Base-by-base conservation (phyloP, 2,113 vertebrate genomes). In the Pipa parva region DNA sequence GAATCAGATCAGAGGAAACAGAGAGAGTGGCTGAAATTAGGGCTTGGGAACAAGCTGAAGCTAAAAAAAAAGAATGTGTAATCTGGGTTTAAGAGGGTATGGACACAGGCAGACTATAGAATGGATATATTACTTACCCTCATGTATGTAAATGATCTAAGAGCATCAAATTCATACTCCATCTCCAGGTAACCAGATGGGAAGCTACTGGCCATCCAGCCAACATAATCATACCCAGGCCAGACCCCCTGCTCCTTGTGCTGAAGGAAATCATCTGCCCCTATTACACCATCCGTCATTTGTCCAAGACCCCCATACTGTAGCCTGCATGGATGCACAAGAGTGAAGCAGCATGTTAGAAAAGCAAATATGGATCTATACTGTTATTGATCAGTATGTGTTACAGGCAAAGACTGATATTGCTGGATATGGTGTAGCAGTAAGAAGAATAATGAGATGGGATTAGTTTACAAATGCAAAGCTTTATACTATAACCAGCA, bases 181-280 rank as follows among this genome's bases (percentile, higher is more conserved):
- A 95, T 91, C 72, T 93, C 91, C 74, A 97, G 76, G 0, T 85
- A 91, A 67, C 86, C 82, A 0, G 74, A 74, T 25, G 87, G 89
- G 0, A 92, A 86, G 2, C 84, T 84, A 13, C 87, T 86, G 0
- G 85, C 88, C 62, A 74, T 89, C 95, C 95, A 97, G 10, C 95
- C 95, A 57, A 97, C 83, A 6, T 95, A 97, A 79, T 97, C 95
- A 0, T 97, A 97, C 4, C 95, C 94, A 0, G 92, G 90, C 93
- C 91, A 94, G 17, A 97, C 93, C 5, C 86, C 84, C 10, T 93
- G 84, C 81, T 97, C 95, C 36, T 88, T 92, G 24, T 81, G 93
- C 77, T 90, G 70, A 33, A 79, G 72, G 60, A 97, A 95, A 79
- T 97, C 94, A 2, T 97, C 92, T 63, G 90, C 80, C 1, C 95